A percentile compares a stretch with the other conserved stretches of the same genome.
Evolutionary conservation across 1,140 invertebrate species (phyloP).

Genomic region (Dendroctonus ponderosae): DNA sequence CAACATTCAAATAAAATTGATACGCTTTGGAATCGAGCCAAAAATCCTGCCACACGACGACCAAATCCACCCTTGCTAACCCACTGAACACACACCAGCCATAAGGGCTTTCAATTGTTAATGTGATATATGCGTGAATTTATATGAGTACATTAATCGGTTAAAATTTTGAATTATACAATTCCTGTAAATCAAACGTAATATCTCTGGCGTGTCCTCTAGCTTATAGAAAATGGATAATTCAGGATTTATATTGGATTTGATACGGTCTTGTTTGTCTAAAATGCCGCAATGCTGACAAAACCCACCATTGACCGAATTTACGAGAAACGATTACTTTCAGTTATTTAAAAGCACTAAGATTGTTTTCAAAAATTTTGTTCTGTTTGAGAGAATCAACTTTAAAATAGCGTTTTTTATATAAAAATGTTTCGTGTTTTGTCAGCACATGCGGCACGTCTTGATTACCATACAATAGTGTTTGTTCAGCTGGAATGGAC

Average conservation of each 20-base stretch:
- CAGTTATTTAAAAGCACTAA: too few species aligned
- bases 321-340: too few species aligned
- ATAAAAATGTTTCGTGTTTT: background rate
- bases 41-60: background rate
- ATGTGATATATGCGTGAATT: conserved; percentile 32
- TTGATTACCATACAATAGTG: conserved; percentile 8
- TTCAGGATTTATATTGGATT: conserved; percentile 9
- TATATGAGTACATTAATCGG: conserved; percentile 13
- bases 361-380: too few species aligned
- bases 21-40: too few species aligned
- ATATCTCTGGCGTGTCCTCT: conserved; percentile 1
- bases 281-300: conserved; percentile 24
- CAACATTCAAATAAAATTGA: too few species aligned
- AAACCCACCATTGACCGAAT: background rate
- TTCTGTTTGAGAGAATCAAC: too few species aligned
- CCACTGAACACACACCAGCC: background rate
- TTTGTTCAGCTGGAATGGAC: background rate
- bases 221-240: conserved; percentile 18
- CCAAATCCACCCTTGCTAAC: background rate
- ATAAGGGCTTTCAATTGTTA: conserved; percentile 28
- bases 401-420: too few species aligned
- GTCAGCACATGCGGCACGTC: conserved; percentile 11
- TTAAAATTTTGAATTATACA: conserved; percentile 23
- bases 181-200: conserved; percentile 20
- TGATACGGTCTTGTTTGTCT: conserved; percentile 2